Evolutionary conservation across 2,797 vertebrate species (phyloP).

Genomic region (Eleutherodactylus coqui): DNA sequence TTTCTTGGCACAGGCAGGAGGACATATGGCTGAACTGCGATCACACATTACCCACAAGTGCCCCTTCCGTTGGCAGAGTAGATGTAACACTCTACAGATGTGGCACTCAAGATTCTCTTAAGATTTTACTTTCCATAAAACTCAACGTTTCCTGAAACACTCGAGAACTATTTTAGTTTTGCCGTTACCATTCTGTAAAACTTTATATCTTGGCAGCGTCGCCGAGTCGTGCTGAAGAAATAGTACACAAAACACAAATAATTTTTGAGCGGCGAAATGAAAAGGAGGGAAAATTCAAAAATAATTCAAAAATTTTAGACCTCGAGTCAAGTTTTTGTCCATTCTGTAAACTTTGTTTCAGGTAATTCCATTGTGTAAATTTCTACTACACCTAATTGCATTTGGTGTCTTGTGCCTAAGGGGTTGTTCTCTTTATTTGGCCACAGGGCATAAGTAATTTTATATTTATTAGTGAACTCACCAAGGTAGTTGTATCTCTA

Average conservation of each 20-base stretch:
- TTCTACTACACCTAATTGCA: no score
- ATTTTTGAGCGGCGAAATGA: neutral
- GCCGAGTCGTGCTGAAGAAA: neutral
- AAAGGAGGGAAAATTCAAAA: neutral
- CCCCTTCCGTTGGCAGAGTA: neutral
- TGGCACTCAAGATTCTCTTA: neutral
- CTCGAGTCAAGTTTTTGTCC: neutral
- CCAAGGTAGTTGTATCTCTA: no score
- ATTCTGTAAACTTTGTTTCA: no score
- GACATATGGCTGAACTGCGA: constrained; percentile 17
- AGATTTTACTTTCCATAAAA: constrained; percentile 38
- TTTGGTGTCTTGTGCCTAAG: no score
- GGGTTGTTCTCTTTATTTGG: no score
- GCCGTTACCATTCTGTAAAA: neutral
- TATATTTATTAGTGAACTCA: no score
- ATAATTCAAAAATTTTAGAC: neutral
- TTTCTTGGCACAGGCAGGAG: neutral
- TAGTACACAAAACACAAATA: neutral
- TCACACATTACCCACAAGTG: constrained; percentile 19
- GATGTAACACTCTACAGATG: constrained; percentile 26
- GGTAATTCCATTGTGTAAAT: no score
- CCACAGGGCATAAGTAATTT: no score
- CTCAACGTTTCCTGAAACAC: constrained; percentile 1
- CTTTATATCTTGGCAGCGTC: neutral
- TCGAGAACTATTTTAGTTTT: neutral